These are phyloP conservation scores for Caenorhabditis becei DNA, from an alignment of 2,888 invertebrate species.

Conservation along the genomic window DNA sequence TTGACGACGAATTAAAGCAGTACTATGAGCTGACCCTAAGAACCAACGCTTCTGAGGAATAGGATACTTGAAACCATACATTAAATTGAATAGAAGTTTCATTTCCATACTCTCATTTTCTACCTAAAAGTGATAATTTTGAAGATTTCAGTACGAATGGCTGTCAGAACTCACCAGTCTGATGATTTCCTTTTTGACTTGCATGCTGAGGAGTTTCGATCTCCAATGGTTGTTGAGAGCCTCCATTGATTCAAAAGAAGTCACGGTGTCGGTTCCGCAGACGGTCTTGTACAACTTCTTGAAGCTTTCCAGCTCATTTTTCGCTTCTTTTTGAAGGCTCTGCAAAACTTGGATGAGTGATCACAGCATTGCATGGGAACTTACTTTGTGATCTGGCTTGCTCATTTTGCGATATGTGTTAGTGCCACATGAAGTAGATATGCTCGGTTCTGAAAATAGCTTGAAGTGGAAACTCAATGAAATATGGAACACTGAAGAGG, in stretches of 20 bases:
- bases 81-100: slow-evolving; percentile 1
- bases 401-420: too few relatives aligned
- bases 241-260: background rate
- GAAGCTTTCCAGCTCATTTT: background rate
- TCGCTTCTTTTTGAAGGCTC: background rate
- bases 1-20: background rate
- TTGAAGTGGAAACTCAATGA: too few relatives aligned
- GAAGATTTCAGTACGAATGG: background rate
- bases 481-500: too few relatives aligned
- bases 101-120: background rate
- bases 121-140: background rate
- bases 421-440: too few relatives aligned
- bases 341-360: background rate
- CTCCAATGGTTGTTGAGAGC: background rate
- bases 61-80: background rate
- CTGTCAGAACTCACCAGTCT: background rate
- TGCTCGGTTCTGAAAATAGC: too few relatives aligned
- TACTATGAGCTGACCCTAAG: background rate
- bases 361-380: too few relatives aligned
- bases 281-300: background rate
- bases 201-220: background rate
- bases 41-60: slow-evolving; percentile 18
- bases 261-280: background rate
- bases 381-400: background rate
- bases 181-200: background rate